Evolutionary conservation across 2,113 vertebrate species (phyloP).

Genomic region (Crotalus tigris): DNA sequence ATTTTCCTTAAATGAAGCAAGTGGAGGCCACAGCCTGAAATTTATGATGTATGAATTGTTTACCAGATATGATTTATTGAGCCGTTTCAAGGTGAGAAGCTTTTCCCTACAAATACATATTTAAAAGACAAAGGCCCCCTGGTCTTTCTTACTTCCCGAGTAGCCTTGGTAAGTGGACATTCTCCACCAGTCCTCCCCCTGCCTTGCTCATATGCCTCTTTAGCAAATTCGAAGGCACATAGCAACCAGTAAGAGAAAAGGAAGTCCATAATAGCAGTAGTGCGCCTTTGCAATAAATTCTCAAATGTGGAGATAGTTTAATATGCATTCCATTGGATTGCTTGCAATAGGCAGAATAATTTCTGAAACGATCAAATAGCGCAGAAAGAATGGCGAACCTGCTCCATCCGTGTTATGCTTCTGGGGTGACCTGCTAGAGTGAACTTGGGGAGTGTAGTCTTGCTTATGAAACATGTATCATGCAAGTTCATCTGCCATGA

Average conservation of each 20-base stretch:
- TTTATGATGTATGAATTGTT: conserved; percentile 97
- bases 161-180: background rate
- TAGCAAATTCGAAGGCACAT: background rate
- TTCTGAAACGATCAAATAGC: background rate
- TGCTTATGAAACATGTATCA: background rate
- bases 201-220: background rate
- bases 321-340: background rate
- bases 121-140: conserved; percentile 19
- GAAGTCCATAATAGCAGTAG: background rate
- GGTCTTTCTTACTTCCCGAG: background rate
- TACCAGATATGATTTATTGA: conserved; percentile 97
- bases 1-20: conserved; percentile 91
- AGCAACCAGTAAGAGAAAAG: background rate
- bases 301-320: background rate
- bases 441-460: background rate
- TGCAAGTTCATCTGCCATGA: background rate
- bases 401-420: background rate
- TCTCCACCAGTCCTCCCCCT: background rate
- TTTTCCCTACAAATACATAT: conserved; percentile 20
- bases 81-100: conserved; percentile 91
- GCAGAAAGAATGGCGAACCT: background rate
- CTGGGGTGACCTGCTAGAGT: background rate
- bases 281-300: background rate
- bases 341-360: background rate
- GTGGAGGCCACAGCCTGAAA: conserved; percentile 93